Conservation (phyloP, 2,113 vertebrate genomes). For the Ctenomys sociabilis region DNA sequence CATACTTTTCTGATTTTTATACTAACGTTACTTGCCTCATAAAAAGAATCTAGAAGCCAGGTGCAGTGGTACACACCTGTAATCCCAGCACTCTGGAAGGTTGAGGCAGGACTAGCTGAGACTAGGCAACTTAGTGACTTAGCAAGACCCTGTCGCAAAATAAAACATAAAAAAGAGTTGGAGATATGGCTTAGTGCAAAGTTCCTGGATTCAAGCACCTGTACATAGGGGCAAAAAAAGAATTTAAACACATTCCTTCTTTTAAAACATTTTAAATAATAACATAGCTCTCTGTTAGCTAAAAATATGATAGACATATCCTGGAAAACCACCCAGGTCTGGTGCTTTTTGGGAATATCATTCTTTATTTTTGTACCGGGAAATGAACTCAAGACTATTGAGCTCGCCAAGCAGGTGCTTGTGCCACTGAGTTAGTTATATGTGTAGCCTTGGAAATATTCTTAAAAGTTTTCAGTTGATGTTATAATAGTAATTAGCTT, state of each 20-base stretch:
- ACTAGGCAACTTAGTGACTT: not conserved
- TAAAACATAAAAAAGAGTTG: not conserved
- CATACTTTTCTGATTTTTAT: slow-evolving; percentile 34
- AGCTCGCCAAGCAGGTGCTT: too few species aligned
- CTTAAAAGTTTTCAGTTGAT: slow-evolving; percentile 30
- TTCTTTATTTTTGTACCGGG: not conserved
- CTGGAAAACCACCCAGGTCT: not conserved
- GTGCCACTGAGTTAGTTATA: too few species aligned
- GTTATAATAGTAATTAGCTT: not conserved
- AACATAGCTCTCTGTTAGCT: not conserved
- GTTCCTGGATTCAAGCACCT: not conserved
- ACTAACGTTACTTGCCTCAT: not conserved
- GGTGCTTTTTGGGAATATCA: not conserved
- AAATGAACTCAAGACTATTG: too few species aligned
- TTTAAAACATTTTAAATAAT: slow-evolving; percentile 4
- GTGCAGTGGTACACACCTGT: not conserved
- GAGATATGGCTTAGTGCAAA: not conserved
- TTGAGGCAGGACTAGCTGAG: not conserved
- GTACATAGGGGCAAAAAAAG: not conserved
- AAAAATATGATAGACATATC: not conserved
- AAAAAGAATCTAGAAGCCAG: not conserved
- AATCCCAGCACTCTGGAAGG: not conserved
- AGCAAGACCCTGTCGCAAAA: not conserved
- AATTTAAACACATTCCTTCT: not conserved
- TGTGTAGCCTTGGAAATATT: not conserved